Evolutionary conservation across 30 jellyfish, hydroid and myxozoan species (phyloP).

Genomic region (Cassiopea xamachana): DNA sequence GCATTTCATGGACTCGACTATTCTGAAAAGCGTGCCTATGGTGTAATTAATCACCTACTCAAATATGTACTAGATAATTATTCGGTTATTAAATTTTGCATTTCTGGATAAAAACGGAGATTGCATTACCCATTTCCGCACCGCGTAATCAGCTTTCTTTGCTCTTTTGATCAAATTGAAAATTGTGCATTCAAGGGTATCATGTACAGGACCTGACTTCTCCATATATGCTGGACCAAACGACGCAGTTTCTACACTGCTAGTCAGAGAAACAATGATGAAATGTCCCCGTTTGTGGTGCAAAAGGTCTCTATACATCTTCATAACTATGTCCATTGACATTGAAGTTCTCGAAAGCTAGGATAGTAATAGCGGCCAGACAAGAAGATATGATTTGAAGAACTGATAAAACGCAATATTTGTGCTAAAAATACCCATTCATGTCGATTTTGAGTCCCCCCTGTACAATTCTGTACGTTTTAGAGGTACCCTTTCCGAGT

Average conservation of each 20-base stretch:
- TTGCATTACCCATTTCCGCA: slow-evolving; percentile 12
- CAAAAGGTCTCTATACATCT: too few species aligned
- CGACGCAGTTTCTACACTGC: not conserved
- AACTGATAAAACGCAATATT: too few species aligned
- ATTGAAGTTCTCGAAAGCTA: too few species aligned
- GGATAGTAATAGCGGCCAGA: too few species aligned
- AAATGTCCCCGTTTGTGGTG: too few species aligned
- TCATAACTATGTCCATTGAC: too few species aligned
- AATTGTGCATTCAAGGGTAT: not conserved
- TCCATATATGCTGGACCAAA: not conserved
- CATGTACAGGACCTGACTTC: not conserved
- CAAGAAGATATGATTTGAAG: too few species aligned
- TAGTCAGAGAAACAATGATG: too few species aligned
- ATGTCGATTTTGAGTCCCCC: too few species aligned
- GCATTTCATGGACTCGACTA: not conserved
- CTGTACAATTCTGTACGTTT: too few species aligned
- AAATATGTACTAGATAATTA: slow-evolving; percentile 2
- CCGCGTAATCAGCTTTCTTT: slow-evolving; percentile 28
- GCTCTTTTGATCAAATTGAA: slow-evolving; percentile 15
- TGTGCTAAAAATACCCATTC: too few species aligned
- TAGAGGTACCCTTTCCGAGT: too few species aligned
- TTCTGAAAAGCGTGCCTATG: slow-evolving; percentile 1
- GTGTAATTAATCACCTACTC: not conserved
- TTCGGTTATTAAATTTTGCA: slow-evolving; percentile 3
- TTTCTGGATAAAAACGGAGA: slow-evolving; percentile 2